Percentiles rank a stretch among this genome's conserved stretches.
Conservation (phyloP, 2,113 vertebrate genomes). For the Marmota flaviventris region DNA sequence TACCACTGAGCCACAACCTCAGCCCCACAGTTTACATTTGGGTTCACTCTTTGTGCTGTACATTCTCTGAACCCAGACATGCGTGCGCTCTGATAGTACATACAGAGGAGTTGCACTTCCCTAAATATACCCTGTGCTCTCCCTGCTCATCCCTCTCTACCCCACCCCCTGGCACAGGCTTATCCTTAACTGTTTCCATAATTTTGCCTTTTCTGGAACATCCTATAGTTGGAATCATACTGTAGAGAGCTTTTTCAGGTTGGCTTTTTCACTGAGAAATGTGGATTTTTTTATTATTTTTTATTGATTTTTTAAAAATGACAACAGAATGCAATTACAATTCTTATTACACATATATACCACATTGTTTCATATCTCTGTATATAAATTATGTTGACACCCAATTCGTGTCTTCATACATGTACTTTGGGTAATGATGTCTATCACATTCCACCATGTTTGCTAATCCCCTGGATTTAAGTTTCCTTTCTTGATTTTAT, state of each 20-base stretch:
- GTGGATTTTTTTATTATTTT: not conserved
- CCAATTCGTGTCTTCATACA: too few species aligned
- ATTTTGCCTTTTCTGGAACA: not conserved
- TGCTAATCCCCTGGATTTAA: too few species aligned
- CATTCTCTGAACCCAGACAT: accelerated
- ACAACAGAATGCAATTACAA: too few species aligned
- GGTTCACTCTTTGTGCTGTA: not conserved
- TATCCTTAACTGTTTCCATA: not conserved
- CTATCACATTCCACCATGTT: too few species aligned
- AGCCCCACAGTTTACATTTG: not conserved
- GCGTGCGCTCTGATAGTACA: accelerated
- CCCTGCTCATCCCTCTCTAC: not conserved
- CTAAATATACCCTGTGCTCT: not conserved
- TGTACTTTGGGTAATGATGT: too few species aligned
- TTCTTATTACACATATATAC: too few species aligned
- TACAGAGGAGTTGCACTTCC: not conserved
- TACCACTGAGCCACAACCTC: too few species aligned
- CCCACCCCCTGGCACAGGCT: not conserved
- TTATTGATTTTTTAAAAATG: too few species aligned
- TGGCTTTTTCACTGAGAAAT: not conserved
- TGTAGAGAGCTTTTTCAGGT: not conserved
- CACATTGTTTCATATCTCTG: too few species aligned
- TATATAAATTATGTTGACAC: too few species aligned
- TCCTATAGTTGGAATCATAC: not conserved
- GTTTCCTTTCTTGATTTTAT: too few species aligned